These are phyloP conservation scores for Bambusicola thoracicus DNA, from an alignment of 2,113 vertebrate genomes.

Conservation along the genomic window DNA sequence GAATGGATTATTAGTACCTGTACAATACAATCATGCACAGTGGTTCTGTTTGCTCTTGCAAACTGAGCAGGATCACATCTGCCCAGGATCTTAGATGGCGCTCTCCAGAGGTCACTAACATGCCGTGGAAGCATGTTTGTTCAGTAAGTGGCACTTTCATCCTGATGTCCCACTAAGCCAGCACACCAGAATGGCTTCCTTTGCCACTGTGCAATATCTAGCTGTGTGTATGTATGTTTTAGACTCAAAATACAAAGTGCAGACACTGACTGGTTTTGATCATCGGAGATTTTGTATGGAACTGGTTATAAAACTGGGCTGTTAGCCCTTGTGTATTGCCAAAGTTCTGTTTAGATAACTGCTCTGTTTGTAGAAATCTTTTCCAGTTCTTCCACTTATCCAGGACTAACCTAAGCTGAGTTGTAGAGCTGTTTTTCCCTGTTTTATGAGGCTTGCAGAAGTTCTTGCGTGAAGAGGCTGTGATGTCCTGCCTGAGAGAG, in stretches of 20 bases:
- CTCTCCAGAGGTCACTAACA: conserved; percentile 6
- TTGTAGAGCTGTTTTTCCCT: not conserved
- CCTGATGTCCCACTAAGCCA: not conserved
- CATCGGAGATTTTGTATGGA: not conserved
- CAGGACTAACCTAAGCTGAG: not conserved
- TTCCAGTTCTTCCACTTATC: conserved; percentile 6
- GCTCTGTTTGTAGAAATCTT: conserved; percentile 5
- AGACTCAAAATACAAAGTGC: conserved; percentile 16
- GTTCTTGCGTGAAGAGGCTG: not conserved
- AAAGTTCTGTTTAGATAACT: conserved; percentile 25
- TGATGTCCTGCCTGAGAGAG: not conserved
- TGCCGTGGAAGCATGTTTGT: not conserved
- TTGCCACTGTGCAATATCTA: not conserved
- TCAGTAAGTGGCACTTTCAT: conserved; percentile 13
- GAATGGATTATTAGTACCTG: not conserved
- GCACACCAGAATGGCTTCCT: not conserved
- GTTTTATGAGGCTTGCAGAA: not conserved
- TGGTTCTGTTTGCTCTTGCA: conserved; percentile 31
- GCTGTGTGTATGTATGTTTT: not conserved
- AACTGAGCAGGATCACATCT: conserved; percentile 8
- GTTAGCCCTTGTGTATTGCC: not conserved
- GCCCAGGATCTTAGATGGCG: not conserved
- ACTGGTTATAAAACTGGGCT: conserved; percentile 27
- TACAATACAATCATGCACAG: not conserved
- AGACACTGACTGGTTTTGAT: not conserved